phyloP scores from a whole-genome alignment of 2,797 vertebrate genomes.

The Melanotaenia pygmaea region DNA sequence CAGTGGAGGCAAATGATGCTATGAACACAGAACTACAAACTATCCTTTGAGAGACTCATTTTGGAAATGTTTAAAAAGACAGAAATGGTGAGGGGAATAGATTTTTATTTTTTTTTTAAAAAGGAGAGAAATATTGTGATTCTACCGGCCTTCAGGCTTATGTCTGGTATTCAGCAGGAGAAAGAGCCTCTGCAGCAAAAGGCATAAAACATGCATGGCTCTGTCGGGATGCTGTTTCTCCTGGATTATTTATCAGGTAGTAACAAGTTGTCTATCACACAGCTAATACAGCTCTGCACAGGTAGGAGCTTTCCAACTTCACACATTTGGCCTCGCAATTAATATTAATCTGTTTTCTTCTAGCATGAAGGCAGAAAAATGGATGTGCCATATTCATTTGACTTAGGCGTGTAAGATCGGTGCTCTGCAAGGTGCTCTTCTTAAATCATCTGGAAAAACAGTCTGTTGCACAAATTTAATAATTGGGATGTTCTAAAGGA shows the following conservation, averaged over 20 bases:
- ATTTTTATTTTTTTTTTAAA: not conserved
- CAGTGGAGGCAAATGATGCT: constrained; percentile 5
- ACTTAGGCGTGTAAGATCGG: constrained; percentile 38
- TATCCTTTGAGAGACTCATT: constrained; percentile 36
- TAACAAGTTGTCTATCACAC: constrained; percentile 80
- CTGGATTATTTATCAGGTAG: constrained; percentile 84
- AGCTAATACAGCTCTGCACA: constrained; percentile 69
- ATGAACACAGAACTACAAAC: constrained; percentile 39
- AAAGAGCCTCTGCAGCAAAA: constrained; percentile 61
- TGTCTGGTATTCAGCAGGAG: constrained; percentile 63
- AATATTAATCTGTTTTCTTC: constrained; percentile 64
- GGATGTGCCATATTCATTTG: constrained; percentile 54
- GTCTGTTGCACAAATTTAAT: constrained; percentile 42
- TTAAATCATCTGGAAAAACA: constrained; percentile 35
- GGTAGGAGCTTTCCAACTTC: constrained; percentile 60
- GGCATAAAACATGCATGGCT: constrained; percentile 81
- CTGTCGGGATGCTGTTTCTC: constrained; percentile 77
- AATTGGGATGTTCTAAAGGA: constrained; percentile 27
- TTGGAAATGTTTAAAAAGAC: constrained; percentile 55
- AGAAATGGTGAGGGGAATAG: constrained; percentile 37
- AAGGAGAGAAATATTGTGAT: constrained; percentile 66
- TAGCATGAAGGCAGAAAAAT: constrained; percentile 47
- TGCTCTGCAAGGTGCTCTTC: constrained; percentile 10
- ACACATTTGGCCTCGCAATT: constrained; percentile 58
- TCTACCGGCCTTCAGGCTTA: constrained; percentile 52